Conservation (phyloP, 2,888 invertebrate species). For the Platycheirus albimanus region DNA sequence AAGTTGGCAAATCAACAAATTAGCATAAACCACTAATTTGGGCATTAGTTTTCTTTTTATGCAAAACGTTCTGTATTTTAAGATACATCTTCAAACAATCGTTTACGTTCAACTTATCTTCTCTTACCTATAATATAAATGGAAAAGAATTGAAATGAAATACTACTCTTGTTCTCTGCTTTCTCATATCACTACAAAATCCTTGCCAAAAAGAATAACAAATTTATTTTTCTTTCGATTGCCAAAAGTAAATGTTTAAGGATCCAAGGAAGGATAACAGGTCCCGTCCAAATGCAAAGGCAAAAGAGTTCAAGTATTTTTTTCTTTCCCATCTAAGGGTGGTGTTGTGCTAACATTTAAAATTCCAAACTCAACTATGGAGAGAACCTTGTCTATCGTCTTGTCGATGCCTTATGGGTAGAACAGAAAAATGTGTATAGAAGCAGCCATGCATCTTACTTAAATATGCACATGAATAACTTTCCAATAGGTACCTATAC, state of each 20-base stretch:
- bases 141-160: neutral
- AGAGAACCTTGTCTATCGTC: neutral
- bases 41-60: too few relatives aligned
- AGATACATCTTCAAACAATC: too few relatives aligned
- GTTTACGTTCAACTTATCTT: too few relatives aligned
- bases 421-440: slow-evolving; percentile 11
- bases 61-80: too few relatives aligned
- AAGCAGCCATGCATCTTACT: slow-evolving; percentile 49
- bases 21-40: too few relatives aligned
- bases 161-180: too few relatives aligned
- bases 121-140: too few relatives aligned
- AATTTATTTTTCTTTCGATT: slow-evolving; percentile 21
- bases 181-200: neutral
- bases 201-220: neutral
- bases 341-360: slow-evolving; percentile 26
- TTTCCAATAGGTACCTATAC: too few relatives aligned
- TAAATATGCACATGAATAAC: slow-evolving; percentile 64
- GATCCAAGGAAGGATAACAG: slow-evolving; percentile 35
- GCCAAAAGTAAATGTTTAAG: slow-evolving; percentile 61
- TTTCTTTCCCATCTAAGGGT: too few relatives aligned
- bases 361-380: too few relatives aligned
- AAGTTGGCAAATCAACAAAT: too few relatives aligned
- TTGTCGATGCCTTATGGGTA: neutral
- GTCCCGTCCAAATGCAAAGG: too few relatives aligned
- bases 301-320: slow-evolving; percentile 2